Conservation (phyloP, 2,113 vertebrate genomes). For the Ammospiza caudacuta region DNA sequence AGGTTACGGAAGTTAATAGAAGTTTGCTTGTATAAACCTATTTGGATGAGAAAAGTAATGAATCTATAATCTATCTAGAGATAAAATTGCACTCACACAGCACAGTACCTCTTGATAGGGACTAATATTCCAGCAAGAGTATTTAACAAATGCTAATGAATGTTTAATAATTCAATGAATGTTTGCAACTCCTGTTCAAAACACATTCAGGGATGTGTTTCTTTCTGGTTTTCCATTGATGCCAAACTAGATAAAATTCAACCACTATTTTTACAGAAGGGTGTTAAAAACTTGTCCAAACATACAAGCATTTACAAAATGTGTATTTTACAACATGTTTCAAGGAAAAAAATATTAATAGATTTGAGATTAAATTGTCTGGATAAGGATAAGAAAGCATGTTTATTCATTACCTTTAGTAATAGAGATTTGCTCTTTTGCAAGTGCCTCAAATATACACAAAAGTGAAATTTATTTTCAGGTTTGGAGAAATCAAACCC, state of each 20-base stretch:
- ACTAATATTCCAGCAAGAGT: not conserved
- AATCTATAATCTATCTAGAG: not conserved
- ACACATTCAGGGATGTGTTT: not conserved
- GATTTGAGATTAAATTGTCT: not conserved
- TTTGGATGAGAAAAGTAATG: not conserved
- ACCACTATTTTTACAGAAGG: not conserved
- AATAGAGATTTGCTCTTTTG: not conserved
- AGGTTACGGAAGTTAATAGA: not conserved
- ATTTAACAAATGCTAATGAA: not conserved
- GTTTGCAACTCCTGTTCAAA: not conserved
- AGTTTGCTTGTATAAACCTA: fast-evolving
- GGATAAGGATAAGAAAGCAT: not conserved
- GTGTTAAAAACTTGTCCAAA: not conserved
- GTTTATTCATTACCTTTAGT: not conserved
- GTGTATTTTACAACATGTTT: not conserved
- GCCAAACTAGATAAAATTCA: not conserved
- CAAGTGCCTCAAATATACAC: not conserved
- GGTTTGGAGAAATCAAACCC: not conserved
- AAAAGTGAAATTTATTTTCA: not conserved
- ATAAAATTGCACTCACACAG: not conserved
- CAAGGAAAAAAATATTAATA: not conserved
- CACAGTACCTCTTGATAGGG: not conserved
- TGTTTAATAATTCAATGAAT: not conserved
- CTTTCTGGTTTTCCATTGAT: not conserved
- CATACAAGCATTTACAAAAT: not conserved